A percentile compares a stretch with the other conserved stretches of the same genome.
phyloP scores from a whole-genome alignment of 2,888 invertebrate genomes.

The Andrena bicolor region DNA sequence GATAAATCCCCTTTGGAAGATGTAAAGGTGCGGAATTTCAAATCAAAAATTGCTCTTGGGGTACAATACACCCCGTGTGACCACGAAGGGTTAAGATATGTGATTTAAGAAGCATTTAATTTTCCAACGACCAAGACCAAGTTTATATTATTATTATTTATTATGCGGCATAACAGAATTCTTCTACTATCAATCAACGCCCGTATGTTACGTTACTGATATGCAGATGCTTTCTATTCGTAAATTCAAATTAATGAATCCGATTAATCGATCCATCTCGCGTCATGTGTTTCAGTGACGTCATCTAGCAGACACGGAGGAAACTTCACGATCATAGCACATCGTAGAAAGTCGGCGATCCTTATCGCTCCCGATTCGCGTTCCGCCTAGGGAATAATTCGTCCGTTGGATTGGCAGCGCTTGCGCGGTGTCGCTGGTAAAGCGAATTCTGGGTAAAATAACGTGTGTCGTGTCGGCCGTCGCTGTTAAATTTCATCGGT shows the following conservation, averaged over 20 bases:
- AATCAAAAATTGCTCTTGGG: no score
- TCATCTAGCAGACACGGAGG: constrained; percentile 12
- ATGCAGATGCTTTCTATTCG: neutral
- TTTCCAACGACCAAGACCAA: no score
- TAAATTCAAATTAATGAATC: constrained; percentile 13
- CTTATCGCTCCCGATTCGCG: constrained; percentile 6
- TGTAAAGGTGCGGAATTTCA: no score
- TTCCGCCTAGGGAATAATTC: constrained; percentile 54
- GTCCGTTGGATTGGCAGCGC: constrained; percentile 39
- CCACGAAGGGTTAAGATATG: no score
- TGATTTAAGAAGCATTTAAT: no score
- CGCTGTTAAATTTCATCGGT: constrained; percentile 57
- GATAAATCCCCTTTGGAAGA: no score
- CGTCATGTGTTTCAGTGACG: constrained; percentile 15
- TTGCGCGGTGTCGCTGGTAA: constrained; percentile 37
- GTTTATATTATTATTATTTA: neutral
- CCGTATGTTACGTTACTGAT: neutral
- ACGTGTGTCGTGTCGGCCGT: constrained; percentile 69
- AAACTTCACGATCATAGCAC: neutral
- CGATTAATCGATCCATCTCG: constrained; percentile 11
- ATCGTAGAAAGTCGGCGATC: constrained; percentile 8
- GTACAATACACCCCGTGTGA: no score
- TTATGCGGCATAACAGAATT: neutral
- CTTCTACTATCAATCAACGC: neutral
- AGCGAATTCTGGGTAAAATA: constrained; percentile 79